Evolutionary conservation across 1,140 invertebrate genomes (phyloP).

Genomic region (Bombus balteatus): DNA sequence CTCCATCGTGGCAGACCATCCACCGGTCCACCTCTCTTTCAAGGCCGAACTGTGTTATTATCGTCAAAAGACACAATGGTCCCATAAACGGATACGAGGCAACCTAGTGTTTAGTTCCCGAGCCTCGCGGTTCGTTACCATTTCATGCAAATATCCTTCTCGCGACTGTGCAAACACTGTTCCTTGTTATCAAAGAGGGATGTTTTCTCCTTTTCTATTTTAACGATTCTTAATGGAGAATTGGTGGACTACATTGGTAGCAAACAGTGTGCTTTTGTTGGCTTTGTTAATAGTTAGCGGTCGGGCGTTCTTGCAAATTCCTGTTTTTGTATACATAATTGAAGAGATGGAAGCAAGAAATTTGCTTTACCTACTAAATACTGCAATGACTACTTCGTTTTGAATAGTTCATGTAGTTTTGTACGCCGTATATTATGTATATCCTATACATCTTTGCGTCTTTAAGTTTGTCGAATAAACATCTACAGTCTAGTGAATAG

Average conservation of each 20-base stretch:
- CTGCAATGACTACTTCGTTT: no score
- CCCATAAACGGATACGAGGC: neutral
- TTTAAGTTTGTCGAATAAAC: no score
- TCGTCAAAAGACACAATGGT: slow-evolving; percentile 11
- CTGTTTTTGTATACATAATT: no score
- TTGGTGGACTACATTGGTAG: neutral
- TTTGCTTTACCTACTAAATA: no score
- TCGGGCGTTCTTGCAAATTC: no score
- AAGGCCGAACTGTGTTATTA: slow-evolving; percentile 25
- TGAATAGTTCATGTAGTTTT: no score
- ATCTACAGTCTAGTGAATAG: no score
- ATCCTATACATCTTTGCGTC: no score
- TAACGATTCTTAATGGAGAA: neutral
- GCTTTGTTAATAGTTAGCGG: no score
- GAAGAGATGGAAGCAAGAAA: no score
- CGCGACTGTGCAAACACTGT: no score
- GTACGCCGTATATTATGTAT: no score
- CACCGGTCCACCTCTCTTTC: neutral
- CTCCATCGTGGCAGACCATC: neutral
- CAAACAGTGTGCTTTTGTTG: neutral
- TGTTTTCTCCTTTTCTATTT: neutral
- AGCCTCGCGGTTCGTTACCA: slow-evolving; percentile 1
- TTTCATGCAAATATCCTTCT: slow-evolving; percentile 17
- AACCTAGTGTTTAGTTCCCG: slow-evolving; percentile 5
- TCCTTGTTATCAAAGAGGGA: neutral